Base-by-base conservation (phyloP, 2,888 invertebrate genomes). In the Punctoribates punctum region DNA sequence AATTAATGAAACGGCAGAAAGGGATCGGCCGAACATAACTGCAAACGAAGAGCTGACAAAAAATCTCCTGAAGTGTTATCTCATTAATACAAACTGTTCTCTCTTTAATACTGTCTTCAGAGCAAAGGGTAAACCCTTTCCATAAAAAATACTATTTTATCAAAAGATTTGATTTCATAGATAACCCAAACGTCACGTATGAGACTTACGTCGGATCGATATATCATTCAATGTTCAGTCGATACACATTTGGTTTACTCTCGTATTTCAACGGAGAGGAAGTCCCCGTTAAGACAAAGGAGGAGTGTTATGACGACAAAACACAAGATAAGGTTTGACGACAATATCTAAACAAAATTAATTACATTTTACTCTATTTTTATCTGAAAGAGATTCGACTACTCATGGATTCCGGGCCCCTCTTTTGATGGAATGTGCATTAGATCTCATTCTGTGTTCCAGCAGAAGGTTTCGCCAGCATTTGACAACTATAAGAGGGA, bases 61-160 rank as follows among this genome's bases (percentile, higher is more conserved):
- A 83, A 90, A 92, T 82, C 86, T 94, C 82, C 85, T 94, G 25
- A 87, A 89, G 82, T 94, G 94, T 83, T 93, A 91, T 83, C 83
- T 93, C 78, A 85, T 87, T 74, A 89, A 89, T 79, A 88, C 90
- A 17, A 88, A 90, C 76, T 94, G 94, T 82, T 86, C 87, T 5
- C 82, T 90, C 0, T 89, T 91, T 80, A 85, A 62, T 29, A 29
- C 6, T 2, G 8, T 62, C 11, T 62, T 34, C 27, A 17, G 34
- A 60, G 27, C 23, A 6, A 20, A 20, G n/a, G 17, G 62, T 60
- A 15, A 20, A 25, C 20, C 17, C 27, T 62, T 17, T 62, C 11
- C 13, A 60, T 11, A 17, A 34, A 62, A 62, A 62, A 9, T 11
- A 62, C 3, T 34, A 11, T 29, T 34, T 29, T 34, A 29, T 34